phyloP scores from a whole-genome alignment of 2,888 invertebrate species.

The Pyralis farinalis region DNA sequence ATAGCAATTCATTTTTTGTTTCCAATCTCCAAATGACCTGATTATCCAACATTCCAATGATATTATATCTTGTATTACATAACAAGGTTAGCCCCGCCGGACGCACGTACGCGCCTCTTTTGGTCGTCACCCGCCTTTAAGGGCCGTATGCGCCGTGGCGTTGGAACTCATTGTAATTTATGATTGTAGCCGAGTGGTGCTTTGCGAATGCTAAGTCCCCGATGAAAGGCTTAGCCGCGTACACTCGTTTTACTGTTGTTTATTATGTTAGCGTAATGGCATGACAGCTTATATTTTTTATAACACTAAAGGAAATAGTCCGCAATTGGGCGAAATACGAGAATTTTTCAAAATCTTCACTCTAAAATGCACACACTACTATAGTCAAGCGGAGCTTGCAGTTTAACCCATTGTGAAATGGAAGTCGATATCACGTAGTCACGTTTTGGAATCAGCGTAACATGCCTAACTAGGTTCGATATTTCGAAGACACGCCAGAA shows the following conservation, averaged over 20 bases:
- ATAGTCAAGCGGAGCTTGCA: no score
- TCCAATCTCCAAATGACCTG: background rate
- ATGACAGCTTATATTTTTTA: background rate
- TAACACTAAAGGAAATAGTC: no score
- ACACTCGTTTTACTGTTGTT: background rate
- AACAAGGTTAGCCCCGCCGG: conserved; percentile 23
- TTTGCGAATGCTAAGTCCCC: conserved; percentile 55
- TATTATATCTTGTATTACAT: background rate
- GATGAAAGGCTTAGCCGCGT: conserved; percentile 63
- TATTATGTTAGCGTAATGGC: conserved; percentile 8
- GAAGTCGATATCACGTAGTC: no score
- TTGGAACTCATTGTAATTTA: conserved; percentile 69
- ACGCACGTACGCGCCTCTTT: conserved; percentile 36
- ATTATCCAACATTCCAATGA: background rate
- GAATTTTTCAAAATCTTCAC: no score
- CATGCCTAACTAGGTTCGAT: no score
- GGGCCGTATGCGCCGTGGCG: conserved; percentile 25
- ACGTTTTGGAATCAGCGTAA: no score
- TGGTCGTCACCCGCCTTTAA: conserved; percentile 31
- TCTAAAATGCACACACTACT: no score
- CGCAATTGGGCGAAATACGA: no score
- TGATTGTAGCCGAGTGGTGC: conserved; percentile 49
- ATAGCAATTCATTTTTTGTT: no score
- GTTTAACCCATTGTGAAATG: no score
- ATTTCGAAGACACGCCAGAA: no score